These are phyloP conservation scores for Triplophysa tibetana DNA, from an alignment of 2,113 vertebrate species.

Conservation along the genomic window DNA sequence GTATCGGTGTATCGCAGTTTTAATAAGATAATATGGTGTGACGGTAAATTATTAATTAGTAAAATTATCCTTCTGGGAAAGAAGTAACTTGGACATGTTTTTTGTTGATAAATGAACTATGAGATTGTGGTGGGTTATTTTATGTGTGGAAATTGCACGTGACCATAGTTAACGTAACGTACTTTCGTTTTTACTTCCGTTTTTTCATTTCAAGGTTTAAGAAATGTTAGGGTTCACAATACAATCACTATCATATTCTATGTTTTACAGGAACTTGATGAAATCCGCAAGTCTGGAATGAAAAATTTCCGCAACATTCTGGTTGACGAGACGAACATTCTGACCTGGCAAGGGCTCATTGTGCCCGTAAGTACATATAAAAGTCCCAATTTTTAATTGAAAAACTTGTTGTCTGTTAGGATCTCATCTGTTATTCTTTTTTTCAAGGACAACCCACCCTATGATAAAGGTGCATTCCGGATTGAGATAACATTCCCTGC, in stretches of 20 bases:
- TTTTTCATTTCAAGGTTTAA: not conserved
- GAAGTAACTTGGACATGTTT: not conserved
- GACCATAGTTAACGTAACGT: not conserved
- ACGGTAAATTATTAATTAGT: not conserved
- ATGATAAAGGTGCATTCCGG: slow-evolving; percentile 97
- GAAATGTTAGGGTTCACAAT: not conserved
- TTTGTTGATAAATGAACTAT: not conserved
- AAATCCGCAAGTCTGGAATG: slow-evolving; percentile 88
- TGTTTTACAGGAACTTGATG: slow-evolving; percentile 90
- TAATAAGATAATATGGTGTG: not conserved
- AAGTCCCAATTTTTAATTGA: not conserved
- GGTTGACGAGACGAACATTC: slow-evolving; percentile 94
- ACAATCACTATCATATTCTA: slow-evolving; percentile 47
- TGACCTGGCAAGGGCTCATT: slow-evolving; percentile 96
- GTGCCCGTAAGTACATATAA: slow-evolving; percentile 87
- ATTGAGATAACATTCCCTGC: slow-evolving; percentile 96
- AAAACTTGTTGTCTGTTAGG: not conserved
- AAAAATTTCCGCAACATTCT: slow-evolving; percentile 94
- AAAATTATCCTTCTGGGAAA: not conserved
- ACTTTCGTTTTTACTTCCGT: not conserved
- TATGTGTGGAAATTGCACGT: too few species aligned
- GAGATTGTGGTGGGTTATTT: not conserved
- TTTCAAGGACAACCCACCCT: slow-evolving; percentile 86
- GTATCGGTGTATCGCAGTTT: not conserved
- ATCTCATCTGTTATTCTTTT: not conserved